Evolutionary conservation across 2,797 vertebrate species (phyloP).

Genomic region (Megaceryle alcyon): DNA sequence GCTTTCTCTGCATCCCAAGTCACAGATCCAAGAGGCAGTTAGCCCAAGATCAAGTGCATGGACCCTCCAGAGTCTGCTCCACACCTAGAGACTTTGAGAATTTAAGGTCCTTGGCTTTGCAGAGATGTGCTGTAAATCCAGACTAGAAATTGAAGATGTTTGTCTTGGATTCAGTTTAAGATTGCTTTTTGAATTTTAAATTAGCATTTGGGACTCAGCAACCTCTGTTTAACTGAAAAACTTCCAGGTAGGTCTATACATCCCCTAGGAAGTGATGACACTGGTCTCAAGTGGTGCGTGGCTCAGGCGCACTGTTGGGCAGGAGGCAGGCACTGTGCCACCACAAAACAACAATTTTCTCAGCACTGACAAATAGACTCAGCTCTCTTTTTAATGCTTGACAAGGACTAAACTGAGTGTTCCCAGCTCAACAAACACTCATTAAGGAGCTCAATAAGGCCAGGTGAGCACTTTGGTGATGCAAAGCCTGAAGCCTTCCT

Average conservation of each 20-base stretch:
- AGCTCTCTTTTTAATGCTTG: not conserved
- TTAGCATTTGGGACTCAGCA: not conserved
- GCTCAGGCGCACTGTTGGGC: accelerated
- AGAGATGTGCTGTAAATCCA: not conserved
- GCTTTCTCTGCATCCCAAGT: not conserved
- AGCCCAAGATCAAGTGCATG: not conserved
- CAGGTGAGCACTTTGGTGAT: not conserved
- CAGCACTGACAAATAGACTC: not conserved
- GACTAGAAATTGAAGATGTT: not conserved
- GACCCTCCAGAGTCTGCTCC: not conserved
- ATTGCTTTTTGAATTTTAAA: constrained; percentile 7
- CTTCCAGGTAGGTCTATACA: not conserved
- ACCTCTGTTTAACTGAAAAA: not conserved
- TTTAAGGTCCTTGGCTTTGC: not conserved
- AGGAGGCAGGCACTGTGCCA: not conserved
- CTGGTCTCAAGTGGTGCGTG: not conserved
- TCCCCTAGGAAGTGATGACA: not conserved
- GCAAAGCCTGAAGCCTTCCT: not conserved
- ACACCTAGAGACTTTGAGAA: not conserved
- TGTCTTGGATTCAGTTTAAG: not conserved
- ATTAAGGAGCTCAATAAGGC: not conserved
- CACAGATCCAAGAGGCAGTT: not conserved
- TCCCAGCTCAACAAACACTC: not conserved
- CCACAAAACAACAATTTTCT: not conserved
- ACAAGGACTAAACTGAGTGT: not conserved